Conservation (phyloP, 2,797 vertebrate genomes). For the Leptoclinus maculatus region DNA sequence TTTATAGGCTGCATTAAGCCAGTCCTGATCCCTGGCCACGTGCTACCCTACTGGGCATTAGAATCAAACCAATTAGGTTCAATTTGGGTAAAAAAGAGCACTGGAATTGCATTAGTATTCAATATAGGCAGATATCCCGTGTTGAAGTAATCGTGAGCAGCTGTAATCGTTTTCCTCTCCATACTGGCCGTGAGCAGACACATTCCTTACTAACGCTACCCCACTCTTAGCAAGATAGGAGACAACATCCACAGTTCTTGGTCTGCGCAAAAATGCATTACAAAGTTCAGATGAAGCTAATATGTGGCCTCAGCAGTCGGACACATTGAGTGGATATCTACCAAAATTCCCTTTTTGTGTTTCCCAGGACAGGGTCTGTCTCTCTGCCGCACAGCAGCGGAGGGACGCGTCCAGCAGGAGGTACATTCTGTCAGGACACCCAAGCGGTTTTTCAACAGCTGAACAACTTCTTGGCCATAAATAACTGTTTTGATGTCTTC, state of each 20-base stretch:
- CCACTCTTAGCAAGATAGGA: background rate
- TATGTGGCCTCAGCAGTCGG: background rate
- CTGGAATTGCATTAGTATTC: background rate
- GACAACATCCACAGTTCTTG: background rate
- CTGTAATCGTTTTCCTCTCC: background rate
- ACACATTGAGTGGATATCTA: background rate
- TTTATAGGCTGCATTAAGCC: background rate
- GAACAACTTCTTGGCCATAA: no score
- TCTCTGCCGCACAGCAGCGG: background rate
- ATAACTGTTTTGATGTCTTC: no score
- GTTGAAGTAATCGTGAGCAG: background rate
- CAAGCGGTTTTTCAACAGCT: no score
- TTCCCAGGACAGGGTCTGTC: background rate
- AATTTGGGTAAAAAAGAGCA: background rate
- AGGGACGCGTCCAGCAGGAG: background rate
- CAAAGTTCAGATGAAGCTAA: background rate
- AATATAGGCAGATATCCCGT: background rate
- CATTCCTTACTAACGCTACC: background rate
- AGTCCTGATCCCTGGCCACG: no score
- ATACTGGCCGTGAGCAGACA: background rate
- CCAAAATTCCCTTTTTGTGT: background rate
- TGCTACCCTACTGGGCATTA: background rate
- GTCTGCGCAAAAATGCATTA: background rate
- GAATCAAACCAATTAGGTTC: background rate
- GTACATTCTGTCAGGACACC: background rate